Base-by-base conservation (phyloP, 2,888 invertebrate species). In the Thyatira batis region DNA sequence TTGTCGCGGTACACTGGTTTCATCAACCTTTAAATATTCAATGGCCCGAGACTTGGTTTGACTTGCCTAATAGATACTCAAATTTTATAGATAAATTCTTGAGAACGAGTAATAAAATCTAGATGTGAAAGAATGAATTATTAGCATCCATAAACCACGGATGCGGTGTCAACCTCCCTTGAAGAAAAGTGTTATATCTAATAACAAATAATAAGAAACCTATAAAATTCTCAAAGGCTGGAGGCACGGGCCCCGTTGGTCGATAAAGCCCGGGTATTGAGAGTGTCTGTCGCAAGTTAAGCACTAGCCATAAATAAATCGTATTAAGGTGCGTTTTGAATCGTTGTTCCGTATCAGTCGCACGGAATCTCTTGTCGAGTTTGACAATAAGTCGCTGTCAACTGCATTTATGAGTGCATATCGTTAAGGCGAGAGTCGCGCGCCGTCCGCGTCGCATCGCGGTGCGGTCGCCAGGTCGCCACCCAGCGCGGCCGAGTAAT, bases 261-360 rank as follows among this genome's bases (percentile, higher is more conserved):
- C 79, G 76, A 83, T 84, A 84, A 82, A 85, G 76, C 76, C 71
- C 62, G 65, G 60, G 72, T 78, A 80, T 79, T 71, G 76, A 78
- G 73, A 73, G 69, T 65, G 72, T 78, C 60, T 61, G 73, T 70
- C 64, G 72, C 64, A 76, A 77, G 77, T 78, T 82, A 81, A 87
- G 85, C 80, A 75, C 78, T 79, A 66, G 80, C 70, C 82, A 86
- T 90, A 89, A 89, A 91, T 90, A 89, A 88, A 83, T 84, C 77
- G 84, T 84, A 87, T 87, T 85, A 84, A 82, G 79, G 80, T 78
- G 78, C 78, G 80, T 84, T 82, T 82, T 81, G 80, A 83, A 81
- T 80, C 76, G 80, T 73, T 61, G 75, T 74, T 76, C 75, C 73
- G 75, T 87, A 87, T 87, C 87, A 75, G 70, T 61, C 71, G 72